Evolutionary conservation across 2,113 vertebrate genomes (phyloP).

Genomic region (Grallaria varia): DNA sequence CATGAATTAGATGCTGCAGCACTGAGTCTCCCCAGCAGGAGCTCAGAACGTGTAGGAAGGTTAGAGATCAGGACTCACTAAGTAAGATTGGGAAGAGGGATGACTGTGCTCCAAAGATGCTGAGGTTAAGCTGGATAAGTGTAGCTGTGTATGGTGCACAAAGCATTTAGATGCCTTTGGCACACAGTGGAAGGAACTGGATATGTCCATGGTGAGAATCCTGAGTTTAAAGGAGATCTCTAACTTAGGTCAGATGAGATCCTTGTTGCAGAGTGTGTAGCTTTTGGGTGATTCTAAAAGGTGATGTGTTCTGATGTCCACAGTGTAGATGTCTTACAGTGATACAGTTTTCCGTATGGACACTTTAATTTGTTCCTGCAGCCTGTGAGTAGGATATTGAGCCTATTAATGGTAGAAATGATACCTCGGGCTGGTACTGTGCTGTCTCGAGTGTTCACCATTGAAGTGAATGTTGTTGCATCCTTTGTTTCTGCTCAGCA

Average conservation of each 20-base stretch:
- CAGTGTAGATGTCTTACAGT: not conserved
- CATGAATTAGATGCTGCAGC: not conserved
- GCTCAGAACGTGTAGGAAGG: not conserved
- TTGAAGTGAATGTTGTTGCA: not conserved
- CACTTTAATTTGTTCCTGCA: not conserved
- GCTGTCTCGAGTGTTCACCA: not conserved
- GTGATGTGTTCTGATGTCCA: not conserved
- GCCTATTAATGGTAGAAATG: not conserved
- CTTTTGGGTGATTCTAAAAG: not conserved
- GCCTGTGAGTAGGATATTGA: not conserved
- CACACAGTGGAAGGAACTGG: not conserved
- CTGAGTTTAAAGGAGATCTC: not conserved
- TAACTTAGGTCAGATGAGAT: not conserved
- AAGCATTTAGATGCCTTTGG: not conserved
- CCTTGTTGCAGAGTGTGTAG: not conserved
- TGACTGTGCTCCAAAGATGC: not conserved
- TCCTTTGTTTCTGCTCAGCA: not conserved
- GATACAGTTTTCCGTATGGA: rapidly evolving
- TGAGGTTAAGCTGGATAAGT: not conserved
- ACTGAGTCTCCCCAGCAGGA: not conserved
- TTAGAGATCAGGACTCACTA: not conserved
- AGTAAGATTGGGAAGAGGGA: not conserved
- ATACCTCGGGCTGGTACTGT: not conserved
- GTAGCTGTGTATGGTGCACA: not conserved
- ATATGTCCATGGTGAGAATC: not conserved